Evolutionary conservation across 2,888 invertebrate genomes (phyloP).

Genomic region (Mimachlamys varia): DNA sequence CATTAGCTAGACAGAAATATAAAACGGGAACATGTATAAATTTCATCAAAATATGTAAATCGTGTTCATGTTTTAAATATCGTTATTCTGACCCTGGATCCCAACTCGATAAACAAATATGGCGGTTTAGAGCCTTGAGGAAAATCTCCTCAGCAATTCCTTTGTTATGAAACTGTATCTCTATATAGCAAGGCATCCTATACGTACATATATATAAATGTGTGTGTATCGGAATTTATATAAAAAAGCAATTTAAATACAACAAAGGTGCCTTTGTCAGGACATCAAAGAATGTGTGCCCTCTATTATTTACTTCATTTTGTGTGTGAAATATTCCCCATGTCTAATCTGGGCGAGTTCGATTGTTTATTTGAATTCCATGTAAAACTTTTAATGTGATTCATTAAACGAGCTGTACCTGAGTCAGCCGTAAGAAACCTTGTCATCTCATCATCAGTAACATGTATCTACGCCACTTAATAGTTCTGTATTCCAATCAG

Average conservation of each 20-base stretch:
- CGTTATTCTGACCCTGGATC: background rate
- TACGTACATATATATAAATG: background rate
- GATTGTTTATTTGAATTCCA: slow-evolving; percentile 34
- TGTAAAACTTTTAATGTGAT: slow-evolving; percentile 33
- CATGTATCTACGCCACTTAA: background rate
- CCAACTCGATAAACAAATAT: slow-evolving; percentile 24
- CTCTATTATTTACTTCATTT: background rate
- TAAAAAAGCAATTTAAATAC: slow-evolving; percentile 19
- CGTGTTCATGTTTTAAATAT: background rate
- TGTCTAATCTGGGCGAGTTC: background rate
- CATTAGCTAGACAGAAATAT: slow-evolving; percentile 12
- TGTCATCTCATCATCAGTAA: background rate
- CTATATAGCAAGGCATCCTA: background rate
- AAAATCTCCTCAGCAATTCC: background rate
- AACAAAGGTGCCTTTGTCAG: slow-evolving; percentile 3
- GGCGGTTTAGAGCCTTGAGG: background rate
- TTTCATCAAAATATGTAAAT: slow-evolving; percentile 34
- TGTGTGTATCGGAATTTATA: slow-evolving; percentile 3
- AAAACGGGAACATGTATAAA: background rate
- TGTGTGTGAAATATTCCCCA: background rate
- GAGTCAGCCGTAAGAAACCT: background rate
- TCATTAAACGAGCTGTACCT: background rate
- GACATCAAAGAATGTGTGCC: background rate
- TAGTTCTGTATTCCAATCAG: background rate
- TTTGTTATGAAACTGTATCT: slow-evolving; percentile 28